Evolutionary conservation across 2,888 invertebrate genomes (phyloP).

Genomic region (Oscheius onirici): DNA sequence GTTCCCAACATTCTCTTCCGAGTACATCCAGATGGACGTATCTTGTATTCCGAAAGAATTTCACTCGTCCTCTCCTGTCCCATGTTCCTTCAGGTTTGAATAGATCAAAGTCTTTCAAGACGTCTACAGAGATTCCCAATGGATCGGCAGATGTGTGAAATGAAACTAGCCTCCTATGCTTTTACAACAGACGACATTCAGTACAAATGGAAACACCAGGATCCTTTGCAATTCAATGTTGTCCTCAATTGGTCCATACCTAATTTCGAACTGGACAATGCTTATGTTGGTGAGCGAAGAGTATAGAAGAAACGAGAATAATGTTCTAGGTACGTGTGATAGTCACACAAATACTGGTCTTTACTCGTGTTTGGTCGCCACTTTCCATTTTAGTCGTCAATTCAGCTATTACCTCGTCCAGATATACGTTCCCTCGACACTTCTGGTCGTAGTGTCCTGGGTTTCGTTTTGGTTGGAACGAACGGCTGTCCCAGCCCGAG

Average conservation of each 20-base stretch:
- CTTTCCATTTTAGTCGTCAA: constrained; percentile 24
- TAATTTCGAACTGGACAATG: neutral
- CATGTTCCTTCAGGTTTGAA: constrained; percentile 21
- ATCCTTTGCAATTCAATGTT: constrained; percentile 11
- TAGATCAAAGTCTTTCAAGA: neutral
- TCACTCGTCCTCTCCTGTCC: constrained; percentile 18
- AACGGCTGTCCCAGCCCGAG: constrained; percentile 27
- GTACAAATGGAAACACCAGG: constrained; percentile 15
- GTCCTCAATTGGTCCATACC: constrained; percentile 3
- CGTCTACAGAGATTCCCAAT: constrained; percentile 22
- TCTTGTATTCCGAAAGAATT: constrained; percentile 29
- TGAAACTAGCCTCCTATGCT: constrained; percentile 28
- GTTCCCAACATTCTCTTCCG: constrained; percentile 25
- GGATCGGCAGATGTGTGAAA: constrained; percentile 22
- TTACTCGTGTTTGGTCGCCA: constrained; percentile 13
- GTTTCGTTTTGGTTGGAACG: constrained; percentile 29
- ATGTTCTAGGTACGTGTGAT: constrained; percentile 9
- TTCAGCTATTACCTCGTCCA: constrained; percentile 33
- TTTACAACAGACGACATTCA: constrained; percentile 23
- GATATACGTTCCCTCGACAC: constrained; percentile 25
- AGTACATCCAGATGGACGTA: constrained; percentile 19
- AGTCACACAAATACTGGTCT: constrained; percentile 21
- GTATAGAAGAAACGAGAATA: neutral
- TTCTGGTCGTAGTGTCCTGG: constrained; percentile 34
- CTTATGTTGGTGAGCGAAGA: neutral